These are phyloP conservation scores for Sthenelais limicola DNA, from an alignment of 2,888 invertebrate genomes.

Conservation along the genomic window DNA sequence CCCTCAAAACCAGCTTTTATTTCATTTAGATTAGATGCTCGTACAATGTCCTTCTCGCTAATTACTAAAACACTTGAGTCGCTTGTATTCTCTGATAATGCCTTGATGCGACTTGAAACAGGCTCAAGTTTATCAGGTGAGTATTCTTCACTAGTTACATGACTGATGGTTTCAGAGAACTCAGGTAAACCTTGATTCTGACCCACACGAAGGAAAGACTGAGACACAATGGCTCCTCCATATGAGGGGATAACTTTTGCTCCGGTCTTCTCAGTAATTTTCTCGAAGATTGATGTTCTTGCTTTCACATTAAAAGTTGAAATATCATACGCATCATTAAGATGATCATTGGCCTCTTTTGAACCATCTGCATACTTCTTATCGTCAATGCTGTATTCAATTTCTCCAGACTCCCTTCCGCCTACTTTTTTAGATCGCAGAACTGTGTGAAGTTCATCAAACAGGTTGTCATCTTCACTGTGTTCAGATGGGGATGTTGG, in stretches of 20 bases:
- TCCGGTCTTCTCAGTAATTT: conserved; percentile 2
- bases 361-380: neutral
- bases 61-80: too few relatives aligned
- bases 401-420: conserved; percentile 8
- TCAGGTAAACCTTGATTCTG: too few relatives aligned
- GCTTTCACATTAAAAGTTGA: neutral
- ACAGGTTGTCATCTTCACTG: neutral
- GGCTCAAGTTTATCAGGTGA: too few relatives aligned
- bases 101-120: too few relatives aligned
- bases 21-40: too few relatives aligned
- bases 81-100: too few relatives aligned
- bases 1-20: too few relatives aligned
- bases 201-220: conserved; percentile 9
- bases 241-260: conserved; percentile 6
- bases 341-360: conserved; percentile 13
- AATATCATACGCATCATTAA: conserved; percentile 10
- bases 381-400: conserved; percentile 1
- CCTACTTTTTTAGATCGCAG: conserved; percentile 21
- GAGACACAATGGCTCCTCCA: neutral
- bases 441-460: conserved; percentile 18
- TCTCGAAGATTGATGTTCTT: conserved; percentile 16
- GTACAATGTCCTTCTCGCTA: too few relatives aligned
- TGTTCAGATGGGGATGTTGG: neutral
- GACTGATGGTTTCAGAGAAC: too few relatives aligned
- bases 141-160: too few relatives aligned